Conservation (phyloP, 2,888 invertebrate species). For the Limnephilus marmoratus region DNA sequence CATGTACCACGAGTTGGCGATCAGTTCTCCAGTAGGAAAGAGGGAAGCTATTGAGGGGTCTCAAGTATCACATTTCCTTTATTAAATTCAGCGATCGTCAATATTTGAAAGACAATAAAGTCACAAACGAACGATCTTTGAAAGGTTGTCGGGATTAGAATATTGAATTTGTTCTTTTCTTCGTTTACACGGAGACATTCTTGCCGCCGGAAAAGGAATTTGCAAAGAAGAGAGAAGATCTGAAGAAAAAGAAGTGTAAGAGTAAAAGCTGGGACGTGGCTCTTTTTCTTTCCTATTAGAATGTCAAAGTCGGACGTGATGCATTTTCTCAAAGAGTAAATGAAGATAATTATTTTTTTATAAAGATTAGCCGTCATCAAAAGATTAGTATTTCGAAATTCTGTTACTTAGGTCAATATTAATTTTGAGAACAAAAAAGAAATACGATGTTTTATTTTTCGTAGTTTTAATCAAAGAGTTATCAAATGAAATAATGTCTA, state of each 20-base stretch:
- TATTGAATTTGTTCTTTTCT: constrained; percentile 2
- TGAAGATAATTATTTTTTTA: too few species aligned
- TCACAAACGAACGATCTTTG: not conserved
- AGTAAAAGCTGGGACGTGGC: not conserved
- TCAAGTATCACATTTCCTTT: not conserved
- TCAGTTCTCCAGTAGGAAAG: not conserved
- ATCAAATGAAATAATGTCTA: too few species aligned
- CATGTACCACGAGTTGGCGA: not conserved
- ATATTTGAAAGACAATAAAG: constrained; percentile 2
- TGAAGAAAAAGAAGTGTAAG: not conserved
- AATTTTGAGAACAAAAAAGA: too few species aligned
- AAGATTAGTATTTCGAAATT: too few species aligned
- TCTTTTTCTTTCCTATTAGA: not conserved
- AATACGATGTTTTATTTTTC: too few species aligned
- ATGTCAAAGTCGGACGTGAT: not conserved
- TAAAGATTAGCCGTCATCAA: too few species aligned
- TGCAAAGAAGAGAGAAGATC: not conserved
- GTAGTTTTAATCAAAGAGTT: too few species aligned
- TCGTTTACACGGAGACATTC: constrained; percentile 2
- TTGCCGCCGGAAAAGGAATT: not conserved
- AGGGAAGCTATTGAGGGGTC: not conserved
- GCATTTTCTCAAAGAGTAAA: not conserved
- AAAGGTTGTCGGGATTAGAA: not conserved
- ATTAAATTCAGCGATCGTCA: not conserved
- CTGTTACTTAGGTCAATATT: too few species aligned